Evolutionary conservation across 1,140 invertebrate genomes (phyloP), one percentile per base, ranked within the genome.

Genomic region (Neodiprion fabricii): DNA sequence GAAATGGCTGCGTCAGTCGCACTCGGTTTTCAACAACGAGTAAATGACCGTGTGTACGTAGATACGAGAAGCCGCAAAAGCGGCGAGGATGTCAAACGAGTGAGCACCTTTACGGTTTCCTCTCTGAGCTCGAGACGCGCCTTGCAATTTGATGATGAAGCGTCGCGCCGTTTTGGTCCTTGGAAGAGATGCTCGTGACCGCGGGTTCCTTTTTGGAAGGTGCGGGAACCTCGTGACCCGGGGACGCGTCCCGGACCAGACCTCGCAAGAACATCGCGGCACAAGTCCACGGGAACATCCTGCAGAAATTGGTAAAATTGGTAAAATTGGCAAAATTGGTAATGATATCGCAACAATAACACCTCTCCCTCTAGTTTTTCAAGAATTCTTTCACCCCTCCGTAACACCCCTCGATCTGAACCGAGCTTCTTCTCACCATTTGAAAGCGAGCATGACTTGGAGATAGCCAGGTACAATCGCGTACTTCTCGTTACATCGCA

Each of bases 381-480:
- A 21, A 1, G 5, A 40, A 2, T 40, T 40, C 28, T 40, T 40
- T 40, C 28, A 40, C 28, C 28, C 28, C 28, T 40, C 28, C 5
- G 28, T 40, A 40, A 40, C 1, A 40, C 28, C 17, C 17, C 17
- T 21, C 17, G 17, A 21, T 21, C 53, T 28, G 71, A 82, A 40
- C 28, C 5, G 28, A 40, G 28, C 1, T 5, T 40, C 28, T 40
- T 40, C 86, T 89, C 90, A 95, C 94, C 92, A 92, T 90, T 94
- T 95, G 21, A 93, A 81, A 9, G 90, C 85, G 61, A 96, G 77
- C 10, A 95, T 80, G 50, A 92, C 72, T 78, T 92, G 91, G 17
- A 96, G 87, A 78, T 92, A 91, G 47, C 91, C 87, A 5, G 97
- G 98, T 70, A 99, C 89, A 69, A 96, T 88, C 48, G 97, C 91